A percentile compares a stretch with the other conserved stretches of the same genome.
Evolutionary conservation across 1,140 invertebrate genomes (phyloP).

Genomic region (Zeugodacus cucurbitae): DNA sequence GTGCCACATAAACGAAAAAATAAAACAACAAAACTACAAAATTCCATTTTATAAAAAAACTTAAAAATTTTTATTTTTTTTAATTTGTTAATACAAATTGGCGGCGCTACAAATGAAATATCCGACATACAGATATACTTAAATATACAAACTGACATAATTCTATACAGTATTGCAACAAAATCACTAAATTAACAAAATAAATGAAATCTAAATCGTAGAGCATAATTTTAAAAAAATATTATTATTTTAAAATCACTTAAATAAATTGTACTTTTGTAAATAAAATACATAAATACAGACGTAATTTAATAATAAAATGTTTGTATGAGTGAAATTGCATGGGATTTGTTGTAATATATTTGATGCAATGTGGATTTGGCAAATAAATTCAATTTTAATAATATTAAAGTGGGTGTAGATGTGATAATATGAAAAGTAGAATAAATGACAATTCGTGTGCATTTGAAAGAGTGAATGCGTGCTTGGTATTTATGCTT

Average conservation of each 20-base stretch:
- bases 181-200: not conserved
- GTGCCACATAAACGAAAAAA: not conserved
- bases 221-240: not conserved
- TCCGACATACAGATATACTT: not conserved
- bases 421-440: not conserved
- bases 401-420: not conserved
- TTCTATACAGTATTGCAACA: not conserved
- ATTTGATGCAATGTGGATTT: too few relatives aligned
- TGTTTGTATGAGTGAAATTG: not conserved
- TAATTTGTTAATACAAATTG: not conserved
- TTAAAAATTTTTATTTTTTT: conserved; percentile 27
- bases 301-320: not conserved
- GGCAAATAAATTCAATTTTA: too few relatives aligned
- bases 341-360: not conserved
- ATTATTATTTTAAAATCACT: not conserved
- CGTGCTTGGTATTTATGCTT: not conserved
- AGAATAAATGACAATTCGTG: not conserved
- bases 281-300: not conserved
- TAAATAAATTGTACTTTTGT: not conserved
- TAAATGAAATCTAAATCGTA: not conserved
- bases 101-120: not conserved
- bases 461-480: not conserved
- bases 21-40: conserved; percentile 16
- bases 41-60: not conserved
- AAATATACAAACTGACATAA: not conserved